Base-by-base conservation (phyloP, 2,113 vertebrate species). In the Calyptommatus sinebrachiatus region DNA sequence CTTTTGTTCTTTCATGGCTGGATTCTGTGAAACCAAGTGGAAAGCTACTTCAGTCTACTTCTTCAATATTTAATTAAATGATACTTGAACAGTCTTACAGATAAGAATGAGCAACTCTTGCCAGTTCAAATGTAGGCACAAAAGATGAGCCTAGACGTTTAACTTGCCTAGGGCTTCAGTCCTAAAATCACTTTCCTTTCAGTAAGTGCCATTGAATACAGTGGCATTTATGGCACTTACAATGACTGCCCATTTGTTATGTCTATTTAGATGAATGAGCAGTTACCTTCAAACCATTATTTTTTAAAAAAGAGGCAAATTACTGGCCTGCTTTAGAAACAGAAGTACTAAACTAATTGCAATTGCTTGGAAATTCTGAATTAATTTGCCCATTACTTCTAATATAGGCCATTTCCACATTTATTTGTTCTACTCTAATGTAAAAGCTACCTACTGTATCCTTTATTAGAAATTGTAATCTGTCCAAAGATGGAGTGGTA, bases 221-320 rank as follows among this genome's bases (percentile, higher is more conserved):
- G 53, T 57, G 53, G 53, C 53, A 57, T 57, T 57, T 57, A 18
- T 57, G 53, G 14, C 53, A 57, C 14, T 57, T 18, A 18, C 18
- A 11, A 41, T 4, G 35, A 41, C 35, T 41, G 35, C 35, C 35
- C 35, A 80, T 74, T 73, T 80, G 60, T 21, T 41, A 73, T 35
- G 74, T 68, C 24, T 74, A 16, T 35, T 28, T 26, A 76, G 26
- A 65, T 21, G 62, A 45, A 16, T 21, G 21, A 66, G 29, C 29
- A 8, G 4, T 2, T 31, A 28, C 26, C 24, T 18, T 22, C 12
- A 67, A 35, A 8, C 7, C 62, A 31, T 48, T 24, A 41, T 6
- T 26, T 26, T 61, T 75, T 14, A 50, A 81, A 75, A 75, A 69
- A 24, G 50, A 69, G 53, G 63, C 61, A 62, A 81, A 48, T 69